Evolutionary conservation across 2,888 invertebrate species (phyloP).

Genomic region (Lochmaea crataegi): DNA sequence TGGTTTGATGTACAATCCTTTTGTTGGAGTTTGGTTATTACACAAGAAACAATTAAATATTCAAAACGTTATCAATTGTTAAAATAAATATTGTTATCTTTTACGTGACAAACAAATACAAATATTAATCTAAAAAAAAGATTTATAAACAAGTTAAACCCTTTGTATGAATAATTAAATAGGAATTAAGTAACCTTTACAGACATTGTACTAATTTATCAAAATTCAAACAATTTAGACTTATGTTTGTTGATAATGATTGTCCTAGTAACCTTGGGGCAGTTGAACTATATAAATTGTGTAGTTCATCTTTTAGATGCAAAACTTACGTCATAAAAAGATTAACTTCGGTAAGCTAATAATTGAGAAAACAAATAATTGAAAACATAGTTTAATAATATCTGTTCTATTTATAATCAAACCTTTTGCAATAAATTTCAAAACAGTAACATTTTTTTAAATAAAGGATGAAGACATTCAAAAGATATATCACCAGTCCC

Average conservation of each 20-base stretch:
- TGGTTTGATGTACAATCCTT: no score
- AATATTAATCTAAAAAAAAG: background rate
- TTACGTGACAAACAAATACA: background rate
- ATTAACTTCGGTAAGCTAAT: background rate
- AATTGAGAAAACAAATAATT: constrained; percentile 2
- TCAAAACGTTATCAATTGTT: background rate
- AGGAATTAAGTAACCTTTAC: background rate
- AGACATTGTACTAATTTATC: background rate
- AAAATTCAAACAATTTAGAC: background rate
- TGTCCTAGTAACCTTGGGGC: background rate
- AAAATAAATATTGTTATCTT: background rate
- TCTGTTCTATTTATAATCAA: background rate
- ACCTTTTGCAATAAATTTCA: no score
- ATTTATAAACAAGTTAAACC: background rate
- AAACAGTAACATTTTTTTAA: no score
- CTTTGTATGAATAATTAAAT: background rate
- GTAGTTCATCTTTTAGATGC: background rate
- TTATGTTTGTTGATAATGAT: background rate
- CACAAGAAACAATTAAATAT: background rate
- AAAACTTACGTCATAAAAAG: background rate
- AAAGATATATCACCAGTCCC: no score
- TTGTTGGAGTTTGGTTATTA: background rate
- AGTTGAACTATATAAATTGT: background rate
- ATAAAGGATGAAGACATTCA: no score
- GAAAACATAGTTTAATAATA: background rate